Conservation (phyloP, 2,797 vertebrate species). For the Betta splendens region DNA sequence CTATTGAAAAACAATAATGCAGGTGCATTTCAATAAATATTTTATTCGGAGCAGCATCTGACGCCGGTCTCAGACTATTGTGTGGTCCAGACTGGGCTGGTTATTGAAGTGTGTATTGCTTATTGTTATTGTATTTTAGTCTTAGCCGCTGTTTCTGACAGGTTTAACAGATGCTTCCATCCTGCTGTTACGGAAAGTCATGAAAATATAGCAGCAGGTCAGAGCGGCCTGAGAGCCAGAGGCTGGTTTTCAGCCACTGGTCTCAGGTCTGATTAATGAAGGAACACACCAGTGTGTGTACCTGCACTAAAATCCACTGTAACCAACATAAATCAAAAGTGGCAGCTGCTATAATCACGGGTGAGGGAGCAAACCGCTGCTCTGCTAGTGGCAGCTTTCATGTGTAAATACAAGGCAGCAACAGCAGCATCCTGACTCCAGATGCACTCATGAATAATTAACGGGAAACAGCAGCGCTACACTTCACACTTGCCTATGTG, state of each 20-base stretch:
- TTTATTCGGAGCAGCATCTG: conserved; percentile 10
- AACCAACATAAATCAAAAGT: not conserved
- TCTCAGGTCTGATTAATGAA: not conserved
- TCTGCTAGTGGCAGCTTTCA: not conserved
- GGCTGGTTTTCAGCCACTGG: not conserved
- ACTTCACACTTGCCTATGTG: not conserved
- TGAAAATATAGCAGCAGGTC: not conserved
- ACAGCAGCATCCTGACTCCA: not conserved
- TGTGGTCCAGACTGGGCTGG: not conserved
- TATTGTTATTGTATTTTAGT: not conserved
- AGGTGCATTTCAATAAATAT: conserved; percentile 10
- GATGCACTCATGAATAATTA: not conserved
- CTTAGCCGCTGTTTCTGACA: no score
- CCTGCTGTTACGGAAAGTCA: no score
- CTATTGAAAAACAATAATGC: conserved; percentile 13
- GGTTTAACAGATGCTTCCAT: no score
- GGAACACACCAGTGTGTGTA: not conserved
- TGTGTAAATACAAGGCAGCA: not conserved
- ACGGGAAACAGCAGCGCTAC: not conserved
- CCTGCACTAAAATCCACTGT: not conserved
- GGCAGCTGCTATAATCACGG: not conserved
- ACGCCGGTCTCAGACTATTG: not conserved
- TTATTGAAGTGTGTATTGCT: not conserved
- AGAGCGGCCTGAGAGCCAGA: not conserved
- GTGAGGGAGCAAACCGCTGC: not conserved